Base-by-base conservation (phyloP, 2,797 vertebrate genomes). In the Ptychadena robeensis region DNA sequence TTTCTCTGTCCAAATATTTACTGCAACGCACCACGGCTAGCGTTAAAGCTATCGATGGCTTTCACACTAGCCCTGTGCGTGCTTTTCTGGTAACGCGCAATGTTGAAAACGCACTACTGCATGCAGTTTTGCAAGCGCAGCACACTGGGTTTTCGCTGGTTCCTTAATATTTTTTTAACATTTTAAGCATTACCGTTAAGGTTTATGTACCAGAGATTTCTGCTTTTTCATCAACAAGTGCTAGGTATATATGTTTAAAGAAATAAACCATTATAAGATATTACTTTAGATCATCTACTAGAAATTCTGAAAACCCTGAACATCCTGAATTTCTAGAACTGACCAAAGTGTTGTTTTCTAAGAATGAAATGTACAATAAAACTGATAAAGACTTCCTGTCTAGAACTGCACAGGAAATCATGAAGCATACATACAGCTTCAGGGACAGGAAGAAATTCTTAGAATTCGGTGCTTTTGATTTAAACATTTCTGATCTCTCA, bases 331-430 rank as follows among this genome's bases (percentile, higher is more conserved):
- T 79, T 67, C 65, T 57, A 68, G 76, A 59, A 69, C 18, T 68
- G 63, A 38, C 76, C 65, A 53, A 44, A 9, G 76, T 78, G 75
- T 68, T 34, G 57, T 12, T 28, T 64, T 69, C 65, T 79, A 69
- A 79, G 76, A 79, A 79, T 79, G 65, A 57, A n/a, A 35, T 68
- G 37, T 37, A 53, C n/a, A 48, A 28, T 10, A 25, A 68, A 37
- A 69, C n/a, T 59, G 65, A 79, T 79, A 25, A n/a, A 79, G 44
- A 79, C 76, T 59, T 79, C 65, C 76, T 68, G 76, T 59, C 76
- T 69, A 59, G n/a, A 12, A 25, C 4, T 9, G 27, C 37, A 40
- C 79, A 80, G 76, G 76, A 79, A 79, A 59, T 66, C 75, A 78
- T 35, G 48, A 15, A 32, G 35, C 40, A 30, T 31, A 61, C 59